Base-by-base conservation (phyloP, 2,888 invertebrate genomes). In the Biston betularia region DNA sequence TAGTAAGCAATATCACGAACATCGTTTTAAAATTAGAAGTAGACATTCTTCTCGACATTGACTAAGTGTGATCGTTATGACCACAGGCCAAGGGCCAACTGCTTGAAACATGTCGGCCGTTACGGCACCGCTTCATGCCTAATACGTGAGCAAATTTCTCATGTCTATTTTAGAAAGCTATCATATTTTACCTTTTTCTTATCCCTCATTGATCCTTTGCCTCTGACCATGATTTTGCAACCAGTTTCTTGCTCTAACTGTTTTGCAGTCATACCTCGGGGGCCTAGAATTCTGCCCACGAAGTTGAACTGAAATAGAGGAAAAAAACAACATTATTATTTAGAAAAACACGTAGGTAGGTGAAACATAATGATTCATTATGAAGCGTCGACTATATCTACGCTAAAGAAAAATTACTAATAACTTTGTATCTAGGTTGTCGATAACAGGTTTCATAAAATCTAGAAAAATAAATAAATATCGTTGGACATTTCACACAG, bases 161-260 rank as follows among this genome's bases (percentile, higher is more conserved):
- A 56, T 50, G 34, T 50, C 34, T 50, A 34, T 8, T n/a, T 45
- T 14, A 45, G 14, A 45, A 53, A 38, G 38, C 38, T 53, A 15
- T 38, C 0, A 38, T 52, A 14, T 9, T 53, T 53, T 95, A 99
- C 99, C 98, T 99, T 99, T 95, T 98, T 98, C 95, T 99, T 99
- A 93, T 99, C 99, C 92, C 99, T 95, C 99, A 99, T 99, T 69
- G 99, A 99, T 74, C 99, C 99, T 94, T 98, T 98, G 89, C 99
- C 99, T 95, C 99, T 96, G 85, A 99, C 99, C 99, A 99, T 99
- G 87, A 99, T 99, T 96, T 99, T 99, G 95, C 99, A 99, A 81
- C 99, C 99, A 82, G 99, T 99, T 95, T 99, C 99, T 94, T 99
- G 98, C 94, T 99, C 99, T 90, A 99, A 94, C 95, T 99, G 99